These are phyloP conservation scores for Spheniscus humboldti DNA, from an alignment of 2,797 vertebrate genomes.

Conservation along the genomic window DNA sequence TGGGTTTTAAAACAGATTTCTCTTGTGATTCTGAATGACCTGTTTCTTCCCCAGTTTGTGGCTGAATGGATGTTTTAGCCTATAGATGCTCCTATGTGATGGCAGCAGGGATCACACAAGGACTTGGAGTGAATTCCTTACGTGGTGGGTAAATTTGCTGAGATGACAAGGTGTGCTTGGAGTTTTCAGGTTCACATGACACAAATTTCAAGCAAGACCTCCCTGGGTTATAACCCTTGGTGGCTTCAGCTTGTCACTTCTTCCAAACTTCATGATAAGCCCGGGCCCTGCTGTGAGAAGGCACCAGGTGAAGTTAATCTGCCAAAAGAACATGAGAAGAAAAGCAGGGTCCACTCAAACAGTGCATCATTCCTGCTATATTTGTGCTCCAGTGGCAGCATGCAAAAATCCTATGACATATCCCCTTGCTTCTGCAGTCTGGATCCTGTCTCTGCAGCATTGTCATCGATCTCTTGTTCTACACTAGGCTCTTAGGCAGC, in stretches of 20 bases:
- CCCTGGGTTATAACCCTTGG: not conserved
- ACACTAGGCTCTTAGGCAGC: slow-evolving; percentile 7
- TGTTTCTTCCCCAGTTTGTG: not conserved
- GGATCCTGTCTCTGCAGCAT: slow-evolving; percentile 50
- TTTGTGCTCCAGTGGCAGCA: not conserved
- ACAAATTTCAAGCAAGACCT: not conserved
- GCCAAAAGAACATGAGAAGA: not conserved
- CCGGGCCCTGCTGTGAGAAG: not conserved
- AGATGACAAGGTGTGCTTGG: not conserved
- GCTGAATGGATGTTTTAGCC: not conserved
- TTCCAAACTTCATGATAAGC: not conserved
- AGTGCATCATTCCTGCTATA: not conserved
- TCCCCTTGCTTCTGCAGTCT: not conserved
- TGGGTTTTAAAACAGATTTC: not conserved
- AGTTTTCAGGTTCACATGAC: not conserved
- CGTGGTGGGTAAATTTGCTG: accelerated
- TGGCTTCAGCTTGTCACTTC: not conserved
- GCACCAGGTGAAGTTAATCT: not conserved
- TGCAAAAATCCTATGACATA: not conserved
- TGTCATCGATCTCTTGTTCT: slow-evolving; percentile 42
- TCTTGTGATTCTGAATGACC: not conserved
- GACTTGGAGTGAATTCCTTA: not conserved
- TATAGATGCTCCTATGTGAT: not conserved
- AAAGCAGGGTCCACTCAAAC: not conserved
- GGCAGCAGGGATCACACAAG: not conserved